Evolutionary conservation across 2,113 vertebrate species (phyloP).

Genomic region (Otolemur garnettii): DNA sequence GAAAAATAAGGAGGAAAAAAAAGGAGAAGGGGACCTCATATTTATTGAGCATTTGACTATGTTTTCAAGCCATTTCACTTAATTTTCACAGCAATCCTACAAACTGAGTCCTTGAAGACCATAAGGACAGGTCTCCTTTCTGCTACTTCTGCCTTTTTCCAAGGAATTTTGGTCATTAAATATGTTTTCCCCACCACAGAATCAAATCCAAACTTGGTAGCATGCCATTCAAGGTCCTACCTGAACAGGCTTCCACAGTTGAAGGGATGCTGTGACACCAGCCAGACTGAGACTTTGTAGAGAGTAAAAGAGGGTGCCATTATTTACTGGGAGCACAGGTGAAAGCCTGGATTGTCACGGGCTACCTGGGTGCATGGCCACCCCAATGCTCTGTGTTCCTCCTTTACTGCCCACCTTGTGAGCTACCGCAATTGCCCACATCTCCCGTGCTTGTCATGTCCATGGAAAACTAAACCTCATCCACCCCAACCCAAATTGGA

Average conservation of each 20-base stretch:
- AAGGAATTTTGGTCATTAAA: not conserved
- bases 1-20: not conserved
- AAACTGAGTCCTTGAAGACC: not conserved
- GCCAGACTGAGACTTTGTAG: not conserved
- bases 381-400: rapidly evolving
- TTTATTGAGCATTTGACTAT: not conserved
- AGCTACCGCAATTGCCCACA: not conserved
- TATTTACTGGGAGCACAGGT: not conserved
- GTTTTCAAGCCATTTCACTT: not conserved
- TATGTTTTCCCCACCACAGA: not conserved
- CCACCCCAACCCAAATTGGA: not conserved
- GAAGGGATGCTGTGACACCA: not conserved
- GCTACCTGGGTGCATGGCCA: not conserved
- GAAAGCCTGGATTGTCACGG: not conserved
- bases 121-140: not conserved
- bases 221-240: not conserved
- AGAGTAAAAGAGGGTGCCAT: not conserved
- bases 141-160: not conserved
- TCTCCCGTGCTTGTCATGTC: not conserved
- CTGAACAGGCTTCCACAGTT: not conserved
- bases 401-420: not conserved
- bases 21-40: not conserved
- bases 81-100: not conserved
- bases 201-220: not conserved
- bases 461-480: not conserved